Conservation (phyloP, 2,888 invertebrate species). For the Lepidocyrtoides sp. region DNA sequence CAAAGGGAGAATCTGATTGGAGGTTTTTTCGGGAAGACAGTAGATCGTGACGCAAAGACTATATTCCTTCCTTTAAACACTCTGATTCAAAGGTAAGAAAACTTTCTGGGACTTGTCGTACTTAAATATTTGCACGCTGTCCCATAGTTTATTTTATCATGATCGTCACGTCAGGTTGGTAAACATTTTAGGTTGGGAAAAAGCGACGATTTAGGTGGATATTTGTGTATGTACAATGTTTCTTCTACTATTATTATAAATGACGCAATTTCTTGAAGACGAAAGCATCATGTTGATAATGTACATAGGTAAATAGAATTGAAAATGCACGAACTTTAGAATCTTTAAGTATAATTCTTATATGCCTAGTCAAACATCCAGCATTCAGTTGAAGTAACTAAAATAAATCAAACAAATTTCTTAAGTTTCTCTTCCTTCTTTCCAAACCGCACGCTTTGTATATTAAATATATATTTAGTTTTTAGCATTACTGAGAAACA, state of each 20-base stretch:
- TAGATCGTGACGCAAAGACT: conserved; percentile 1
- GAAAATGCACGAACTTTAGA: background rate
- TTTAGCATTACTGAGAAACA: background rate
- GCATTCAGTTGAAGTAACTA: no score
- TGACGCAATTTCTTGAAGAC: conserved; percentile 14
- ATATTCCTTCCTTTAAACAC: background rate
- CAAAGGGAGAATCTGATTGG: conserved; percentile 37
- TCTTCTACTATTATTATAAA: no score
- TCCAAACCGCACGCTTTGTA: background rate
- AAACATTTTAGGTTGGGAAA: conserved; percentile 46
- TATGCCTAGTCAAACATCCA: no score
- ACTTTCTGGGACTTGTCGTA: background rate
- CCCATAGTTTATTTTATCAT: conserved; percentile 27
- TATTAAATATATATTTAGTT: background rate
- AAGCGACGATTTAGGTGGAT: background rate
- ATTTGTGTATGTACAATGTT: background rate
- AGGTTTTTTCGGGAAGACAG: background rate
- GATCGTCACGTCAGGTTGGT: conserved; percentile 21
- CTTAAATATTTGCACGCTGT: conserved; percentile 31
- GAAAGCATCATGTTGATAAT: background rate
- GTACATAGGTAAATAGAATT: no score
- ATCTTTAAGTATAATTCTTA: no score
- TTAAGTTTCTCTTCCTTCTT: background rate
- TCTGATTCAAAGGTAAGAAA: conserved; percentile 9
- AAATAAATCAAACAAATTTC: conserved; percentile 54